Percentiles rank a stretch among this genome's conserved stretches.
These are phyloP conservation scores for Podarcis siculus DNA, from an alignment of 2,797 vertebrate genomes.

Conservation along the genomic window DNA sequence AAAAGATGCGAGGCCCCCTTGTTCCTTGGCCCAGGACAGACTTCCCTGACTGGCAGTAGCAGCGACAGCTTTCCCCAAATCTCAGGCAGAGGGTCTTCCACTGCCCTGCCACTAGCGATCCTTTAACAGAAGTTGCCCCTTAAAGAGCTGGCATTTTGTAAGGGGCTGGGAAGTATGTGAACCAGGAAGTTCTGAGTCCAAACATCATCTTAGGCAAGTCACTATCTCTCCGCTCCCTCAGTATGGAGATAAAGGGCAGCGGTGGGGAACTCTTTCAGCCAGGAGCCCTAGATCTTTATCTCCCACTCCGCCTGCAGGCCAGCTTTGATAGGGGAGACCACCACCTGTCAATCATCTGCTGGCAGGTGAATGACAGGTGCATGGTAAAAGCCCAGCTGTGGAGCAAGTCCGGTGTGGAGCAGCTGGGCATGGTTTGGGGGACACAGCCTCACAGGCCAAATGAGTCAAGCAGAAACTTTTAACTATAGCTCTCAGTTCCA, in stretches of 20 bases:
- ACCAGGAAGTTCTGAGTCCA: background rate
- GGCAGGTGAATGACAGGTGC: too few species aligned
- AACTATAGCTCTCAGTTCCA: background rate
- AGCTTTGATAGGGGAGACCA: too few species aligned
- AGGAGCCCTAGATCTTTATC: background rate
- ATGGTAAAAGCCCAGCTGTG: too few species aligned
- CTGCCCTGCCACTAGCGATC: background rate
- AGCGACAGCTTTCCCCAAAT: background rate
- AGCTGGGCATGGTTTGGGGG: too few species aligned
- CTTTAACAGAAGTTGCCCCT: background rate
- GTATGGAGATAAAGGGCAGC: background rate
- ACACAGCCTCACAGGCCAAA: too few species aligned
- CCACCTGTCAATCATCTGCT: too few species aligned
- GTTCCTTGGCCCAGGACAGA: background rate
- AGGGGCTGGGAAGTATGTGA: background rate
- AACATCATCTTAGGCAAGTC: background rate
- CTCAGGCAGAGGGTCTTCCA: background rate
- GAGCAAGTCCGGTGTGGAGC: too few species aligned
- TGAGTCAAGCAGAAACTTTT: background rate
- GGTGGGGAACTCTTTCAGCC: too few species aligned
- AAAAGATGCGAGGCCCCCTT: too few species aligned
- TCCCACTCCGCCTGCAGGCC: background rate
- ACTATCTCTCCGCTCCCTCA: background rate
- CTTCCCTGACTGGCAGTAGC: background rate
- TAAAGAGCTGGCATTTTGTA: background rate